Base-by-base conservation (phyloP, 2,797 vertebrate genomes). In the Protosalanx chinensis region DNA sequence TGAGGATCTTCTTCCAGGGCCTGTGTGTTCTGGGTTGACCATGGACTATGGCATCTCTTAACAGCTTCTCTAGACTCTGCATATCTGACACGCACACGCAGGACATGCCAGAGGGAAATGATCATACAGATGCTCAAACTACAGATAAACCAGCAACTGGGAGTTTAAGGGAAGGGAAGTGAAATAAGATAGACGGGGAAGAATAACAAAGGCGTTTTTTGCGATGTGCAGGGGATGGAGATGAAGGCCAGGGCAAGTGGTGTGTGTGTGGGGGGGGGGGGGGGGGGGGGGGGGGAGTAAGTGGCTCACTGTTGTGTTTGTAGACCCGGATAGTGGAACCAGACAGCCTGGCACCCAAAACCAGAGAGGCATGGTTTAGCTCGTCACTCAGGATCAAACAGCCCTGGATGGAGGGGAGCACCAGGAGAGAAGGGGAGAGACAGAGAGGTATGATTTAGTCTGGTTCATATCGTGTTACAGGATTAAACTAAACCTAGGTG, bases 351-450 rank as follows among this genome's bases (percentile, higher is more conserved):
- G 96, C 94, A 73, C 97, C 97, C 46, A 98, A 92, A 41, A 98
- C 88, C 15, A 98, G 87, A 73, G 97, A 98, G 66, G 93, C 88
- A 74, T 98, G 97, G 90, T 97, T 98, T 82, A 97, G 81, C 74
- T 98, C 96, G 82, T 98, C 97, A 73, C 97, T 98, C 86, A 98
- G 89, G 87, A 98, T 97, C 79, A 98, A 92, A 85, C 96, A 97
- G 76, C 96, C 96, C 97, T 98, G 90, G 77, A 80, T 67, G 84
- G 64, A 87, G 60, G 80, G 37, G 49, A 37, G 53, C 2, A 51
- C 15, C 15, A 53, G 51, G 51, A 53, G 51, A 53, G 51, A n/a
- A 53, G 16, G 51, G 51, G 18, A n/a, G 51, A 53, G 41, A 46
- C 3, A 53, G 49, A 35, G 35, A 35, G 37, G 37, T 10, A 12